Evolutionary conservation across 2,888 invertebrate species (phyloP).

Genomic region (Tillus elongatus): DNA sequence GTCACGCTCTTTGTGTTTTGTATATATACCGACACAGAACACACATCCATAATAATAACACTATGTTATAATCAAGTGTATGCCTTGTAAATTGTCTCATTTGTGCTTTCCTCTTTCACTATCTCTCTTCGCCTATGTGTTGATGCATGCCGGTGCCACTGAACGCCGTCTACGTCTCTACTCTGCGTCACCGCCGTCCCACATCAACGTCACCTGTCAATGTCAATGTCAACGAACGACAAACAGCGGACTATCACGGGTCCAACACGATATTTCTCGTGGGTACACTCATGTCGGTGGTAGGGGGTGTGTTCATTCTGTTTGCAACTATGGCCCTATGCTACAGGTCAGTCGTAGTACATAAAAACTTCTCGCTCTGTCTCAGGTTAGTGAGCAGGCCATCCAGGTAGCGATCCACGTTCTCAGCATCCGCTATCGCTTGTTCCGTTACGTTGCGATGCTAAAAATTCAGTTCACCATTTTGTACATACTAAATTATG

Average conservation of each 20-base stretch:
- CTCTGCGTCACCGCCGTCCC: conserved; percentile 37
- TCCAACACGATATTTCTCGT: conserved; percentile 96
- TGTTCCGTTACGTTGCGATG: conserved; percentile 29
- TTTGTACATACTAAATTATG: no score
- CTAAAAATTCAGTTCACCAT: no score
- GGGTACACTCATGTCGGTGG: conserved; percentile 96
- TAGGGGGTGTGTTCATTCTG: conserved; percentile 97
- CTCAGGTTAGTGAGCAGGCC: conserved; percentile 95
- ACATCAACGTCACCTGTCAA: conserved; percentile 10
- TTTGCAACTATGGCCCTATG: conserved; percentile 98
- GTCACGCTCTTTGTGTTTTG: conserved; percentile 32
- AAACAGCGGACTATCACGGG: conserved; percentile 91
- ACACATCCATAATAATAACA: no score
- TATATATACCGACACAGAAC: no score
- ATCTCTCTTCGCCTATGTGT: conserved; percentile 49
- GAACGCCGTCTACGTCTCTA: conserved; percentile 26
- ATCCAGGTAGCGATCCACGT: conserved; percentile 53
- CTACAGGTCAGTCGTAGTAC: conserved; percentile 99
- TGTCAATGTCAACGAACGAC: conserved; percentile 17
- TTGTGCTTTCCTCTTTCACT: conserved; percentile 50
- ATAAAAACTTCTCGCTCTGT: conserved; percentile 97
- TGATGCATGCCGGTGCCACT: conserved; percentile 46
- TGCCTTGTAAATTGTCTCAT: conserved; percentile 38
- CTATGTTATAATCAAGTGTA: conserved; percentile 14
- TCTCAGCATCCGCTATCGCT: conserved; percentile 39